Conservation (phyloP, 2,113 vertebrate genomes). For the Austrofundulus limnaeus region DNA sequence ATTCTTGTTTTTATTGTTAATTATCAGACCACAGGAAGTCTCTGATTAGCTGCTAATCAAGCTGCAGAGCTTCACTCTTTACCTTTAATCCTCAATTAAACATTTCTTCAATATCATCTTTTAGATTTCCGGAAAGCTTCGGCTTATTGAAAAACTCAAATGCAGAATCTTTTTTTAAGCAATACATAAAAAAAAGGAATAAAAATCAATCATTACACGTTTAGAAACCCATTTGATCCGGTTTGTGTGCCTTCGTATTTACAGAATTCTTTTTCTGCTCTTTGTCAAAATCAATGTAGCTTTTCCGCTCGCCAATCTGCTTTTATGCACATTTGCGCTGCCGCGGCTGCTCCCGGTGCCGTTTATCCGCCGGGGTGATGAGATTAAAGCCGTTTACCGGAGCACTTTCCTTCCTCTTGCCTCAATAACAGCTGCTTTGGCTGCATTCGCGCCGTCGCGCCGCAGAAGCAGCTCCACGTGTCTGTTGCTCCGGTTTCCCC, state of each 20-base stretch:
- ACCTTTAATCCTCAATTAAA: constrained; percentile 37
- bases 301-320: constrained; percentile 39
- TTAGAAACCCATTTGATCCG: constrained; percentile 69
- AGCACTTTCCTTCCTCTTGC: constrained; percentile 52
- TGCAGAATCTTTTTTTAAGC: constrained; percentile 41
- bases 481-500: constrained; percentile 58
- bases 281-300: constrained; percentile 75
- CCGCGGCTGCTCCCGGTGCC: constrained; percentile 43
- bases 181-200: constrained; percentile 19
- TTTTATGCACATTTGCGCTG: constrained; percentile 44
- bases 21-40: constrained; percentile 12
- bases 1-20: constrained; percentile 9
- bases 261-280: constrained; percentile 64
- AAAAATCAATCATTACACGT: constrained; percentile 67
- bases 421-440: constrained; percentile 48
- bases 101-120: constrained; percentile 37
- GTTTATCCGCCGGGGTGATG: constrained; percentile 61
- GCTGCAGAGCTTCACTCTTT: constrained; percentile 6
- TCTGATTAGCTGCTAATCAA: constrained; percentile 17
- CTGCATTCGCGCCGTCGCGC: constrained; percentile 40
- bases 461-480: constrained; percentile 39
- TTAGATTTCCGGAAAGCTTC: constrained; percentile 48
- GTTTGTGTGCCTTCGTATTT: constrained; percentile 58
- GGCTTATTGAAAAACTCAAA: constrained; percentile 54
- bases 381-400: constrained; percentile 58